phyloP scores from a whole-genome alignment of 2,113 vertebrate species.

The Neomonachus schauinslandi region DNA sequence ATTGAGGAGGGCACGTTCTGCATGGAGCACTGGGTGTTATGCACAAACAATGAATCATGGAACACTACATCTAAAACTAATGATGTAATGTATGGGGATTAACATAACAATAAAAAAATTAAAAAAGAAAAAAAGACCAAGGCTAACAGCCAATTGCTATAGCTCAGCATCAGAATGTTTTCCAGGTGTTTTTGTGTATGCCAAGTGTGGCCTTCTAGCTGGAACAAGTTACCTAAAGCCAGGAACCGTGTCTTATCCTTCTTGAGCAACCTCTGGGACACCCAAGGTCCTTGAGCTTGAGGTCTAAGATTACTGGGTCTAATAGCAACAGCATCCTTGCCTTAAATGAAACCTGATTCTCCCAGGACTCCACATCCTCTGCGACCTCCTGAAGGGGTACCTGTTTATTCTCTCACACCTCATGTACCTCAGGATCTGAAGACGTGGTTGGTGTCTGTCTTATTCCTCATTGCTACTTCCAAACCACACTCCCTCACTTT shows the following conservation, averaged over 20 bases:
- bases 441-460: not conserved
- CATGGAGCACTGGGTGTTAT: no score
- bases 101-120: no score
- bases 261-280: not conserved
- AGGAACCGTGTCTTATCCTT: not conserved
- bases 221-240: not conserved
- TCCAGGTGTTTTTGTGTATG: not conserved
- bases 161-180: not conserved
- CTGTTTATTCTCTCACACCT: not conserved
- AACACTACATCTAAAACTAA: no score
- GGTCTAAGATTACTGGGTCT: not conserved
- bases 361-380: not conserved
- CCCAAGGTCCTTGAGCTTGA: not conserved
- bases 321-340: not conserved
- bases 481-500: not conserved
- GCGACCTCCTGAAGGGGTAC: not conserved
- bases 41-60: no score
- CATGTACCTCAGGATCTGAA: not conserved
- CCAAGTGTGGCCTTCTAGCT: not conserved
- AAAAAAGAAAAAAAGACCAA: not conserved
- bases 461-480: not conserved
- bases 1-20: no score
- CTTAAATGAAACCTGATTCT: not conserved
- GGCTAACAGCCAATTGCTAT: not conserved
- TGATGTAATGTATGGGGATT: no score